phyloP scores from a whole-genome alignment of 1,140 invertebrate species.

The Drosophila sproati region DNA sequence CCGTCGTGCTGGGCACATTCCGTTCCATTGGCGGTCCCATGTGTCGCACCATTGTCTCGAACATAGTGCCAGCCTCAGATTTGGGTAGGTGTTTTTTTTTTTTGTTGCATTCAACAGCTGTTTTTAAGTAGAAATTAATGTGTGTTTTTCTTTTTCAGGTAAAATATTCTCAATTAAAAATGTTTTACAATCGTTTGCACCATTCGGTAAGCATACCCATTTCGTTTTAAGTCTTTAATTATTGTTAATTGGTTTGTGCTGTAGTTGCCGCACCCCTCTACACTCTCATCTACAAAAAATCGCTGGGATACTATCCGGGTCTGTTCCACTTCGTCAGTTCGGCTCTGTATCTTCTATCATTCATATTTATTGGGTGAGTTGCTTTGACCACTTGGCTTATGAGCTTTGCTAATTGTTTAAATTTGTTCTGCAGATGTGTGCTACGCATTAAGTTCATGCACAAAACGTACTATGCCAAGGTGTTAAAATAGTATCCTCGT shows the following conservation, averaged over 20 bases:
- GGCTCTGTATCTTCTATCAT: slow-evolving; percentile 80
- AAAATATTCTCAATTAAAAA: slow-evolving; percentile 88
- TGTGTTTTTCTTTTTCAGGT: slow-evolving; percentile 71
- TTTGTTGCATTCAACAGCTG: neutral
- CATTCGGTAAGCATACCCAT: slow-evolving; percentile 80
- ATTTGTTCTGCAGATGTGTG: slow-evolving; percentile 55
- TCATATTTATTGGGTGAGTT: slow-evolving; percentile 85
- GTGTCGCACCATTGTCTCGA: slow-evolving; percentile 88
- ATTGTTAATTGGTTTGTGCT: slow-evolving; percentile 30
- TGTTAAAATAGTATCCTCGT: slow-evolving; percentile 60
- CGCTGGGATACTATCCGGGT: slow-evolving; percentile 86
- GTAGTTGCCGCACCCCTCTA: slow-evolving; percentile 87
- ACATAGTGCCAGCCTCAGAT: slow-evolving; percentile 88
- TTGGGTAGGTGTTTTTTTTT: slow-evolving; percentile 85
- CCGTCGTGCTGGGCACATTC: slow-evolving; percentile 85
- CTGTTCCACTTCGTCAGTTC: slow-evolving; percentile 86
- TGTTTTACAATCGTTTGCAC: slow-evolving; percentile 87
- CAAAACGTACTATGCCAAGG: slow-evolving; percentile 73
- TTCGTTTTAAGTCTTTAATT: slow-evolving; percentile 33
- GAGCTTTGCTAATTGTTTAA: slow-evolving; percentile 31
- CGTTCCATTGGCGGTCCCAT: slow-evolving; percentile 87
- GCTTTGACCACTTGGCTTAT: neutral
- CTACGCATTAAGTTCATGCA: slow-evolving; percentile 72
- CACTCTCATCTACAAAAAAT: slow-evolving; percentile 87
- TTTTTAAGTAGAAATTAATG: neutral